A percentile compares a stretch with the other conserved stretches of the same genome.
These are phyloP conservation scores for Tor tambroides DNA, from an alignment of 2,113 vertebrate genomes.

Conservation along the genomic window DNA sequence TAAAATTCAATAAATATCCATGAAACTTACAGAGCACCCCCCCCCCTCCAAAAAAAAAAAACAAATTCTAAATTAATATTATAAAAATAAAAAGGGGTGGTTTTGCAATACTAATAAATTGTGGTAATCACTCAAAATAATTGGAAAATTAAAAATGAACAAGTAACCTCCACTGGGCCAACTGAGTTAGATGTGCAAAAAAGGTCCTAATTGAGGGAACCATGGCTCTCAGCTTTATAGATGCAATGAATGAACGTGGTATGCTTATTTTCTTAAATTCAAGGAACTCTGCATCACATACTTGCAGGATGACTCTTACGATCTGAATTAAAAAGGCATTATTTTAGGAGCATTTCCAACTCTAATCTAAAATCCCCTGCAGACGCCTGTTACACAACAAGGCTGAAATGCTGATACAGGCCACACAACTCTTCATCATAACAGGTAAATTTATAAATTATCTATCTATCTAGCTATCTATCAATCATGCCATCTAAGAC, in stretches of 20 bases:
- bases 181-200: too few species aligned
- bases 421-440: constrained; percentile 10
- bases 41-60: too few species aligned
- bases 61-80: background rate
- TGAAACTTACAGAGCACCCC: too few species aligned
- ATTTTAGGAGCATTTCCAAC: constrained; percentile 38
- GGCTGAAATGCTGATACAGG: background rate
- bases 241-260: background rate
- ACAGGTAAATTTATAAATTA: background rate
- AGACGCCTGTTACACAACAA: constrained; percentile 43
- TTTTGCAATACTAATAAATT: too few species aligned
- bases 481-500: too few species aligned
- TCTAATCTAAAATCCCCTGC: constrained; percentile 51
- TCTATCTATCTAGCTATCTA: too few species aligned
- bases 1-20: background rate
- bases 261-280: background rate
- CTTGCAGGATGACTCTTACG: background rate
- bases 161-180: background rate
- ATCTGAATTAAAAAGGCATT: constrained; percentile 31
- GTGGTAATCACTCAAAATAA: too few species aligned
- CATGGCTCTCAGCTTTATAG: background rate
- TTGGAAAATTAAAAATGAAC: too few species aligned
- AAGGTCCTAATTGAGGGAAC: background rate
- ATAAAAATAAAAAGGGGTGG: too few species aligned
- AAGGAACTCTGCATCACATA: background rate